Percentiles rank a stretch among this genome's conserved stretches.
phyloP scores from a whole-genome alignment of 2,888 invertebrate genomes.

The Caenorhabditis doughertyi region DNA sequence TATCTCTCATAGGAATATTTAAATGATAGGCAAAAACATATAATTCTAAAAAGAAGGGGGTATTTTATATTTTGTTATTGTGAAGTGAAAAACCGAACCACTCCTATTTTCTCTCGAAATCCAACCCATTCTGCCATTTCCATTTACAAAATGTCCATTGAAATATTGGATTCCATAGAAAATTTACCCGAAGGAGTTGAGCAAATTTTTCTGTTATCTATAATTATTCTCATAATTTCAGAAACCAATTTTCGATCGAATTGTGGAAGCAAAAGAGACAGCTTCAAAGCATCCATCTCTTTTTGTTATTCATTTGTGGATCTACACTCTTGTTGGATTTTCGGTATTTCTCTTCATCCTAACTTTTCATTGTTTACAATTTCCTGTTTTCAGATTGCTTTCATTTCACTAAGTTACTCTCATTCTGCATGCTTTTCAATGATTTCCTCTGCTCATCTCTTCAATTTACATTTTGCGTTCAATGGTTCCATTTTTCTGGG shows the following conservation, averaged over 20 bases:
- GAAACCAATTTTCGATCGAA: slow-evolving; percentile 57
- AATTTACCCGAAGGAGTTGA: slow-evolving; percentile 4
- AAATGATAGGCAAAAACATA: slow-evolving; percentile 9
- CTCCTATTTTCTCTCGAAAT: background rate
- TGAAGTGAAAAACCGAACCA: background rate
- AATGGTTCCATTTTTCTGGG: slow-evolving; percentile 65
- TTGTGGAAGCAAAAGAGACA: slow-evolving; percentile 45
- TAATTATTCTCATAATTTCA: slow-evolving; percentile 4
- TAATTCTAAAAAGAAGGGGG: slow-evolving; percentile 10
- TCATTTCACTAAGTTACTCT: slow-evolving; percentile 65
- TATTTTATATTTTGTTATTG: slow-evolving; percentile 5
- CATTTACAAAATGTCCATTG: background rate
- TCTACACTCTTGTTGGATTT: slow-evolving; percentile 52
- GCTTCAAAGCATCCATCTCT: slow-evolving; percentile 34
- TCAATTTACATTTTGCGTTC: slow-evolving; percentile 68
- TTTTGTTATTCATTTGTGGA: slow-evolving; percentile 57
- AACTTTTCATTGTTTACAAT: background rate
- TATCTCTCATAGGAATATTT: background rate
- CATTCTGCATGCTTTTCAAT: slow-evolving; percentile 59
- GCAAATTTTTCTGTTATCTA: background rate
- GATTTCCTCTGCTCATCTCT: slow-evolving; percentile 59
- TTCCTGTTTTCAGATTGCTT: slow-evolving; percentile 58
- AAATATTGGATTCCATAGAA: slow-evolving; percentile 12
- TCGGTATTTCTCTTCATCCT: slow-evolving; percentile 21
- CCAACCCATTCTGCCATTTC: background rate